These are phyloP conservation scores for Eurypyga helias DNA, from an alignment of 2,113 vertebrate species.

Conservation along the genomic window DNA sequence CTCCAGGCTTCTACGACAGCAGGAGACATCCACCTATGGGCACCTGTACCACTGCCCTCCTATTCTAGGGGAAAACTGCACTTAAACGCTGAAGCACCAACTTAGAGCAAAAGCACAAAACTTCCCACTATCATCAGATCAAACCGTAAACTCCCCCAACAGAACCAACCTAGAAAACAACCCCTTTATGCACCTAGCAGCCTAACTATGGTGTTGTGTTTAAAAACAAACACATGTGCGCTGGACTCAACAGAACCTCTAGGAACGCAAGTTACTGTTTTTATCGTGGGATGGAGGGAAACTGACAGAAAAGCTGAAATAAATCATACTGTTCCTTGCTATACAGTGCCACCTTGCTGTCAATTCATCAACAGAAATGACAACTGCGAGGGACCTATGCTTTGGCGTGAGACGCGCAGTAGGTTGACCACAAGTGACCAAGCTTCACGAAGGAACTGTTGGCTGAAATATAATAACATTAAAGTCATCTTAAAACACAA, in stretches of 20 bases:
- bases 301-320: neutral
- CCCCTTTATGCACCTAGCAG: neutral
- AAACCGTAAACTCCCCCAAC: neutral
- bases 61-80: neutral
- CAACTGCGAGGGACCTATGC: accelerated
- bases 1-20: neutral
- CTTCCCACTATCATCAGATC: neutral
- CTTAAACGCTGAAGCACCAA: accelerated
- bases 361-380: neutral
- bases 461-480: accelerated
- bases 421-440: accelerated
- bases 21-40: accelerated
- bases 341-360: slow-evolving; percentile 69
- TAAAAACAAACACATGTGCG: accelerated
- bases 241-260: neutral
- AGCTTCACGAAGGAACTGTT: accelerated
- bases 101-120: neutral
- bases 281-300: neutral
- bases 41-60: neutral
- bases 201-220: neutral
- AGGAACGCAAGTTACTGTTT: neutral
- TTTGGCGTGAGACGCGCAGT: accelerated
- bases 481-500: neutral
- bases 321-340: neutral
- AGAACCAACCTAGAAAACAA: neutral